phyloP scores from a whole-genome alignment of 2,797 vertebrate genomes.

The Rhadinocentrus ornatus region DNA sequence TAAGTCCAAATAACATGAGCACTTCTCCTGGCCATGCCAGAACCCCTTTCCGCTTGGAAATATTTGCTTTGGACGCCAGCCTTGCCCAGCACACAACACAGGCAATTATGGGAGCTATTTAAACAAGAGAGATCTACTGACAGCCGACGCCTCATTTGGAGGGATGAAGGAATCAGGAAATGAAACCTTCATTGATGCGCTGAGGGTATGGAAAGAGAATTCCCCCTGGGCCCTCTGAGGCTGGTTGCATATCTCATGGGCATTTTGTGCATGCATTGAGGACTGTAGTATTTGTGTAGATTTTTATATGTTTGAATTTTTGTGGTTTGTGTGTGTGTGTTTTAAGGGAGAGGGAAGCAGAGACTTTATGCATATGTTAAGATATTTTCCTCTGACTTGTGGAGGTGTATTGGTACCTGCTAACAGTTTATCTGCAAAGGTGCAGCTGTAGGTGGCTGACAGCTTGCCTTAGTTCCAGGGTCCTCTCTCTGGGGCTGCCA shows the following conservation, averaged over 20 bases:
- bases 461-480: constrained; percentile 60
- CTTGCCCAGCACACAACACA: constrained; percentile 82
- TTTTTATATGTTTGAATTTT: constrained; percentile 38
- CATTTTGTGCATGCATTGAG: constrained; percentile 44
- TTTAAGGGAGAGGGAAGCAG: constrained; percentile 3
- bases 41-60: constrained; percentile 85
- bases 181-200: constrained; percentile 80
- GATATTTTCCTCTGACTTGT: constrained; percentile 38
- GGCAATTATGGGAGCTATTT: constrained; percentile 82
- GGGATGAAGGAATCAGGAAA: constrained; percentile 81
- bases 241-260: constrained; percentile 59
- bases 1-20: constrained; percentile 82
- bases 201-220: constrained; percentile 74
- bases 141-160: constrained; percentile 80
- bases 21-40: constrained; percentile 76
- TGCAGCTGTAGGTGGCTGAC: constrained; percentile 67
- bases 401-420: constrained; percentile 42
- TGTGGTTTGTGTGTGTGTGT: constrained; percentile 7
- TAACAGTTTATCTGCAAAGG: constrained; percentile 77
- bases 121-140: constrained; percentile 79
- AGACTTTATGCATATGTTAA: constrained; percentile 26
- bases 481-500: constrained; percentile 38
- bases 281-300: constrained; percentile 41
- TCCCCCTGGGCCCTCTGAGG: constrained; percentile 47
- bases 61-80: constrained; percentile 85